phyloP scores from a whole-genome alignment of 2,888 invertebrate genomes.

The Minunthozetes semirufus region DNA sequence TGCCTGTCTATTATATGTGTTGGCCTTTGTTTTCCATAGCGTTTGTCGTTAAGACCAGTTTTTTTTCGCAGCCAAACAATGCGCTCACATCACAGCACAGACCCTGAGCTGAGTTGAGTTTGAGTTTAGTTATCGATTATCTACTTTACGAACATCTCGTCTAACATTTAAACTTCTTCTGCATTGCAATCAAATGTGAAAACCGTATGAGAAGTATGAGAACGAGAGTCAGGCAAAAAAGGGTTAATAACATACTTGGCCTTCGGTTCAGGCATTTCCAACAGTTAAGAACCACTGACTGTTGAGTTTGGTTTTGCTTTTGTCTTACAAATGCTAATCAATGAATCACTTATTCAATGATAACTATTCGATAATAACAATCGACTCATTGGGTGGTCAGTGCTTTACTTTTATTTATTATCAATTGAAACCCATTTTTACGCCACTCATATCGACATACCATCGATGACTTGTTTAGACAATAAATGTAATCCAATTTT shows the following conservation, averaged over 20 bases:
- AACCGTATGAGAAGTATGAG: background rate
- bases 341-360: conserved; percentile 21
- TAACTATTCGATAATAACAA: background rate
- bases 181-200: background rate
- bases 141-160: background rate
- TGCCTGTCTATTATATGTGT: conserved; percentile 21
- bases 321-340: conserved; percentile 1
- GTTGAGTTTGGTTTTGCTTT: background rate
- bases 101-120: background rate
- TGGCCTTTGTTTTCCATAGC: conserved; percentile 23
- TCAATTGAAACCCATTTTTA: background rate
- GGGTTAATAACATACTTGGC: background rate
- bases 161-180: conserved; percentile 6
- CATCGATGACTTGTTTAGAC: background rate
- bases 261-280: background rate
- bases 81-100: conserved; percentile 4
- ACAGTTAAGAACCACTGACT: background rate
- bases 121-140: conserved; percentile 13
- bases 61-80: conserved; percentile 16
- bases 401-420: background rate
- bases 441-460: background rate
- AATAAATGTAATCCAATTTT: background rate
- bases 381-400: conserved; percentile 1
- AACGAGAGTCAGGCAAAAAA: background rate
- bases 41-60: conserved; percentile 17